Evolutionary conservation across 2,797 vertebrate species (phyloP).

Genomic region (Rhinoraja longicauda): DNA sequence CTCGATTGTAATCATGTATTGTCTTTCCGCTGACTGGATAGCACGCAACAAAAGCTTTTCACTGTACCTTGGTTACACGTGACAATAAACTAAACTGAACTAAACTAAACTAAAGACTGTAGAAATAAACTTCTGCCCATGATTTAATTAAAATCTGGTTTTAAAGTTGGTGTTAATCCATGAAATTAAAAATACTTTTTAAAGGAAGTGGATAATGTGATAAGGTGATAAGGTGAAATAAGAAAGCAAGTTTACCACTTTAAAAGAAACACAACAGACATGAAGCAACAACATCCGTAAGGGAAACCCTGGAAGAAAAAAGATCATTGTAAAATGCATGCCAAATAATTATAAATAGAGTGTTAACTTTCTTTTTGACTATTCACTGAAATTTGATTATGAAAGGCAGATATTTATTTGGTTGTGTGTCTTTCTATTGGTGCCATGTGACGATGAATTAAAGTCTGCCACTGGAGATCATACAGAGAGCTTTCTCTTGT

Average conservation of each 20-base stretch:
- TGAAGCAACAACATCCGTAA: not conserved
- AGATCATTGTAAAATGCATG: not conserved
- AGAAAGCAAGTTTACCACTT: not conserved
- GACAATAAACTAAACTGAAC: no score
- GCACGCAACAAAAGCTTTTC: no score
- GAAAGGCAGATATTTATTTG: constrained; percentile 6
- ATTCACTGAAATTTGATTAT: constrained; percentile 39
- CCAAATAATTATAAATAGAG: constrained; percentile 33
- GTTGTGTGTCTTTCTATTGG: not conserved
- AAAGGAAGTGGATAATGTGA: not conserved
- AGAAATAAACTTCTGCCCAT: no score
- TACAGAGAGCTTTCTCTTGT: not conserved
- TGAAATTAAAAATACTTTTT: not conserved
- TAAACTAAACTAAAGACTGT: no score
- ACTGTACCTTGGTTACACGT: no score
- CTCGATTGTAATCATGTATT: no score
- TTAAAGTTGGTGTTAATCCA: not conserved
- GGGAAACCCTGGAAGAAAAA: not conserved
- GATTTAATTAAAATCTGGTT: not conserved
- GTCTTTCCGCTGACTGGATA: no score
- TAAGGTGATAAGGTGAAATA: not conserved
- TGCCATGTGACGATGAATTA: not conserved
- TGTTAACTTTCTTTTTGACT: constrained; percentile 21
- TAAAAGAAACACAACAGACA: not conserved
- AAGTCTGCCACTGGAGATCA: not conserved